These are phyloP conservation scores for Phymanthus crucifer DNA, from an alignment of 92 coral and sea anemone genomes.

Conservation along the genomic window DNA sequence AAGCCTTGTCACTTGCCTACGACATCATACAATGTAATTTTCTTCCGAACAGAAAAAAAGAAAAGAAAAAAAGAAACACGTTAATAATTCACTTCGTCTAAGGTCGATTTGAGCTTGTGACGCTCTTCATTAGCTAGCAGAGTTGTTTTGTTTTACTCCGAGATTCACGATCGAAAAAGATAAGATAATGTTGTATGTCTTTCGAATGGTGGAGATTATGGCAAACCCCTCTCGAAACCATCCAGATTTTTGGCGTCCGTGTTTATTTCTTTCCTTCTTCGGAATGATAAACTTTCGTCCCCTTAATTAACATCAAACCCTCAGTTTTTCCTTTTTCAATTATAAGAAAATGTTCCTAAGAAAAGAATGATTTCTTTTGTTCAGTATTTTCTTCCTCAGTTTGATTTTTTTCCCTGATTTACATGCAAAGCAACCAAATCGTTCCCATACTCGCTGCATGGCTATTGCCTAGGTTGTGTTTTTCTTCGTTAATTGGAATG, in stretches of 20 bases:
- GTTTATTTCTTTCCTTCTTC: not conserved
- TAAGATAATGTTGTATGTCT: not conserved
- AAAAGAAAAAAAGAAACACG: not conserved
- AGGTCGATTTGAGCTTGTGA: not conserved
- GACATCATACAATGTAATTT: not conserved
- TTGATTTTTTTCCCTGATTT: not conserved
- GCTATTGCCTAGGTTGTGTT: not conserved
- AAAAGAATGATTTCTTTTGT: too few species aligned
- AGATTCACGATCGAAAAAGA: not conserved
- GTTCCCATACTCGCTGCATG: not conserved
- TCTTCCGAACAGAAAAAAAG: too few species aligned
- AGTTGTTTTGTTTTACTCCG: not conserved
- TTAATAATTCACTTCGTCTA: not conserved
- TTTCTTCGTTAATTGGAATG: slow-evolving; percentile 8
- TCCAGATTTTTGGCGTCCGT: not conserved
- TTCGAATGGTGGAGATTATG: not conserved
- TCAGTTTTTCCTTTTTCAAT: not conserved
- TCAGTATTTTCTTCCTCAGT: too few species aligned
- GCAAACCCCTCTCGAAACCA: slow-evolving; percentile 2
- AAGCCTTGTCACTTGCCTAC: not conserved
- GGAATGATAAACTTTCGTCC: not conserved
- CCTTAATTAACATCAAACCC: slow-evolving; percentile 1
- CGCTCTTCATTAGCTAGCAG: not conserved
- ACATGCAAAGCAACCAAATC: not conserved
- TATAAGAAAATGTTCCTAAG: not conserved